Evolutionary conservation across 2,113 vertebrate species (phyloP).

Genomic region (Carassius gibelio): DNA sequence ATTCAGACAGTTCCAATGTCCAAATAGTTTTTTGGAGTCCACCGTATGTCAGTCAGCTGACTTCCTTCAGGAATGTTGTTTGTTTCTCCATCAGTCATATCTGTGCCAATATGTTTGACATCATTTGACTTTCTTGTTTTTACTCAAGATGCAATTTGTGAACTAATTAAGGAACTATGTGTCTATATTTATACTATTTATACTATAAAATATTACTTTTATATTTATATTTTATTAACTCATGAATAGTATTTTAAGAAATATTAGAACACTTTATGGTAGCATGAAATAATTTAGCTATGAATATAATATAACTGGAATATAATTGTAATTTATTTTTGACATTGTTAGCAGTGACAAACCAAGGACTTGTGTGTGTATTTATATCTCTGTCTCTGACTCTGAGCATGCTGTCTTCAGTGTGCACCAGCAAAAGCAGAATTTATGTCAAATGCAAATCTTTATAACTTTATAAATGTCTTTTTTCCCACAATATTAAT

Average conservation of each 20-base stretch:
- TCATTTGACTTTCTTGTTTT: neutral
- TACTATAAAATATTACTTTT: too few species aligned
- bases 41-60: neutral
- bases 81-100: neutral
- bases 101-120: neutral
- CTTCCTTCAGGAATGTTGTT: neutral
- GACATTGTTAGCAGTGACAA: constrained; percentile 1
- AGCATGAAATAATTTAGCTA: too few species aligned
- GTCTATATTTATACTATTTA: neutral
- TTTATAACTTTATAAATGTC: neutral
- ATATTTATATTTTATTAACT: neutral
- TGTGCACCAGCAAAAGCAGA: neutral
- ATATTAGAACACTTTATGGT: neutral
- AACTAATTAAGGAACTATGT: neutral
- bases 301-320: neutral
- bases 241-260: neutral
- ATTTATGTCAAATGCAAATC: neutral
- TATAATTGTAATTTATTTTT: neutral
- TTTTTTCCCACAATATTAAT: neutral
- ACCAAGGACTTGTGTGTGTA: neutral
- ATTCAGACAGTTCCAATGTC: neutral
- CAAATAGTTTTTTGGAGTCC: neutral
- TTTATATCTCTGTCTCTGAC: neutral
- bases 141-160: neutral
- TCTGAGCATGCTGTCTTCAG: neutral